Base-by-base conservation (phyloP, 1,140 invertebrate species). In the Hyphantria cunea region DNA sequence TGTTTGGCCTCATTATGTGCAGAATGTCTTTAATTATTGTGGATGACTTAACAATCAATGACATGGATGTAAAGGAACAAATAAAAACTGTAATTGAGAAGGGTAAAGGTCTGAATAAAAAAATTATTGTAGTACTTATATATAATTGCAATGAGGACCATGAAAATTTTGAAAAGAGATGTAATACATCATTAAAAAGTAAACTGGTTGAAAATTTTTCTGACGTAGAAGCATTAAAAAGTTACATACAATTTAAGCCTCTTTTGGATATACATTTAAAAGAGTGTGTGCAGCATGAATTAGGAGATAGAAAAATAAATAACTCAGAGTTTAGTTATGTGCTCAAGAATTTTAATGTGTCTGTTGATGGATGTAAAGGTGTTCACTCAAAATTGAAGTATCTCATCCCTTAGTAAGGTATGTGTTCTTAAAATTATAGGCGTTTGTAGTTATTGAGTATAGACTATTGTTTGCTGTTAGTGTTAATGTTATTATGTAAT, bases 281-380 rank as follows among this genome's bases (percentile, higher is more conserved):
- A 34, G 70, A 76, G 56, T 91, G 89, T 66, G 82, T 90, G 58
- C 69, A 72, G 61, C 59, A 79, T 68, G 83, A 86, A 69, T 53
- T 89, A 8, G 52, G 61, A 9, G 37, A 63, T n/a, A 68, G 33
- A 63, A 62, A 39, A 37, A 17, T 86, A 11, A 62, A 39, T 65
- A 55, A 77, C 14, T 45, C 51, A 39, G 60, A 78, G 39, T 64
- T 86, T 48, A 49, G 66, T n/a, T 70, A 78, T 45, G 66, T 87
- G 31, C 33, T 82, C 32, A 86, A 76, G 66, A 78, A 84, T 58
- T 88, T 91, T 56, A 70, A 89, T 83, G 85, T 86, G 0, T 45
- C 69, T n/a, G 15, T 72, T 49, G 81, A 89, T 78, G 89, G 89
- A 9, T 91, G 89, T 68, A 91, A 91, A 83, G 80, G 85, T 63